Evolutionary conservation across 2,888 invertebrate genomes (phyloP).

Genomic region (Amphimallon solstitiale): DNA sequence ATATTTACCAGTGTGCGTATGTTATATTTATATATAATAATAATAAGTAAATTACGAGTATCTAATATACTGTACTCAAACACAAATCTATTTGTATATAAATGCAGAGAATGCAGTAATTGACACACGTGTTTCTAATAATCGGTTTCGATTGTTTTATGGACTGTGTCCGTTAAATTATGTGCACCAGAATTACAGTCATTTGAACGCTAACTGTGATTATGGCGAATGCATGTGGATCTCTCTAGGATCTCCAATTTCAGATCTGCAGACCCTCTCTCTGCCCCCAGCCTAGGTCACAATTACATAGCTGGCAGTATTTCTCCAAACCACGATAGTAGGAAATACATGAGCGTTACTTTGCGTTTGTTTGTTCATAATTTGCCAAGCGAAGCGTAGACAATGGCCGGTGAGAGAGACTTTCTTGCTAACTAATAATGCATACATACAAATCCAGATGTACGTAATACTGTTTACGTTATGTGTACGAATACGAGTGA

Average conservation of each 20-base stretch:
- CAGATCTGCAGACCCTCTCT: constrained; percentile 14
- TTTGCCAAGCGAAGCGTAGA: constrained; percentile 35
- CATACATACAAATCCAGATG: not conserved
- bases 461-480: not conserved
- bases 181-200: constrained; percentile 35
- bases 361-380: constrained; percentile 37
- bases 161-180: constrained; percentile 35
- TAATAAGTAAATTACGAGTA: too few species aligned
- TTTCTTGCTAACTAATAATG: not conserved
- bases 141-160: constrained; percentile 39
- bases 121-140: constrained; percentile 39
- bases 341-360: constrained; percentile 30
- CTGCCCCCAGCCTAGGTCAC: not conserved
- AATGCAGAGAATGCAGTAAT: constrained; percentile 20
- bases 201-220: constrained; percentile 14
- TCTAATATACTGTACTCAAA: too few species aligned
- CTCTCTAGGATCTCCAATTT: constrained; percentile 8
- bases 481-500: too few species aligned
- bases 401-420: constrained; percentile 13
- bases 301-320: constrained; percentile 22
- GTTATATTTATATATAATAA: too few species aligned
- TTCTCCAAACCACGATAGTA: constrained; percentile 29
- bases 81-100: too few species aligned
- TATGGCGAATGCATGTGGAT: constrained; percentile 8
- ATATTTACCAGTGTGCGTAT: too few species aligned